Evolutionary conservation across 23 tunicate genomes (phyloP).

Genomic region (Corella eumyota): DNA sequence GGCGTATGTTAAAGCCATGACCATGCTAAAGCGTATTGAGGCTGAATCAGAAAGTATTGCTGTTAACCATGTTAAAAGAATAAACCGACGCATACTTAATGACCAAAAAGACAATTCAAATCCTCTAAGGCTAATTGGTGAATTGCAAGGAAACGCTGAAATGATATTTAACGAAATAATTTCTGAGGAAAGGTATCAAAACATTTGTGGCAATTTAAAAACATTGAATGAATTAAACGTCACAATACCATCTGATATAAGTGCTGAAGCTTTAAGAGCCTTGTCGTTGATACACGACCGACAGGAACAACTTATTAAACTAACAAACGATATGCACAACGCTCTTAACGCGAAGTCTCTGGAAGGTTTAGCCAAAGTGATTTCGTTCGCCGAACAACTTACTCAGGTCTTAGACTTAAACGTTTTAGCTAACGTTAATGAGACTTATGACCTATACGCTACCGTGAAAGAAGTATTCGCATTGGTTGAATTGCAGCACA

Average conservation of each 20-base stretch:
- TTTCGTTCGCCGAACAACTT: conserved; percentile 22
- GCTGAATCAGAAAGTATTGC: neutral
- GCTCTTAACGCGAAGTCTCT: conserved; percentile 29
- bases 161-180: too few species aligned
- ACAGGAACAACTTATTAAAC: conserved; percentile 4
- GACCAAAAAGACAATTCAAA: too few species aligned
- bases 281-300: conserved; percentile 1
- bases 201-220: too few species aligned
- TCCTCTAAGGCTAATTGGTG: too few species aligned
- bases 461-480: conserved; percentile 25
- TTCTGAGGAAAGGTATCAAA: too few species aligned
- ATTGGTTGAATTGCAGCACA: conserved; percentile 3
- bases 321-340: conserved; percentile 14
- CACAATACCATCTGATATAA: neutral
- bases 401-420: conserved; percentile 23
- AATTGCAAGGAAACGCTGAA: too few species aligned
- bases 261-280: conserved; percentile 1
- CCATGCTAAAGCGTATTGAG: neutral
- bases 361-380: conserved; percentile 34
- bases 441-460: conserved; percentile 1
- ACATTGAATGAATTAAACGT: too few species aligned
- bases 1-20: too few species aligned
- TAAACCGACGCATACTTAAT: too few species aligned
- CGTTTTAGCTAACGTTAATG: neutral
- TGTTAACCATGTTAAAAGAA: too few species aligned